Percentiles rank a stretch among this genome's conserved stretches.
These are phyloP conservation scores for Lota lota DNA, from an alignment of 2,113 vertebrate species.

Conservation along the genomic window DNA sequence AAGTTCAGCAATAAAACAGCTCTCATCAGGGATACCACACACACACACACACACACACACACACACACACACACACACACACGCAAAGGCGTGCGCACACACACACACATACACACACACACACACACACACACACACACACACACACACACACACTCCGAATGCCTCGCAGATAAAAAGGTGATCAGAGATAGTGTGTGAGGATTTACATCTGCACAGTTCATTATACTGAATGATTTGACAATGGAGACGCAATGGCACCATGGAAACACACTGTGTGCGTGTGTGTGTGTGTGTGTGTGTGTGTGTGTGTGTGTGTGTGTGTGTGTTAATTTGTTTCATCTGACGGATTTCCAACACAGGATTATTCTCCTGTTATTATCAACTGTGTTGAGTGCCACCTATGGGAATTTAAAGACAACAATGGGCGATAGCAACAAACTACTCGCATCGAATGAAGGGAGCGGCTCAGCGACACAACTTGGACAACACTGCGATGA, in stretches of 20 bases:
- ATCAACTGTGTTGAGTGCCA: slow-evolving; percentile 41
- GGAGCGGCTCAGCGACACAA: slow-evolving; percentile 24
- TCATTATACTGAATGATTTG: slow-evolving; percentile 57
- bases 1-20: too few species aligned
- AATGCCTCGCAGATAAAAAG: slow-evolving; percentile 55
- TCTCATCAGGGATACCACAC: too few species aligned
- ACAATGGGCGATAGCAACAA: slow-evolving; percentile 45
- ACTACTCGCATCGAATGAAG: slow-evolving; percentile 31
- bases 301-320: slow-evolving; percentile 6
- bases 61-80: too few species aligned
- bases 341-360: slow-evolving; percentile 47
- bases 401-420: slow-evolving; percentile 49
- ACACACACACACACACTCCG: too few species aligned
- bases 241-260: slow-evolving; percentile 44
- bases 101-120: too few species aligned
- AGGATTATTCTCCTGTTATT: slow-evolving; percentile 47
- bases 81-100: too few species aligned
- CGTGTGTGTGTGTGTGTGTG: slow-evolving; percentile 14
- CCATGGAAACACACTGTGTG: slow-evolving; percentile 13
- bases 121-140: too few species aligned
- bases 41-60: too few species aligned
- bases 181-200: slow-evolving; percentile 60
- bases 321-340: slow-evolving; percentile 3
- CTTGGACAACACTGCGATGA: slow-evolving; percentile 39
- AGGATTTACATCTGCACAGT: slow-evolving; percentile 70